Conservation (phyloP, 2,113 vertebrate species). For the Cacatua alba region DNA sequence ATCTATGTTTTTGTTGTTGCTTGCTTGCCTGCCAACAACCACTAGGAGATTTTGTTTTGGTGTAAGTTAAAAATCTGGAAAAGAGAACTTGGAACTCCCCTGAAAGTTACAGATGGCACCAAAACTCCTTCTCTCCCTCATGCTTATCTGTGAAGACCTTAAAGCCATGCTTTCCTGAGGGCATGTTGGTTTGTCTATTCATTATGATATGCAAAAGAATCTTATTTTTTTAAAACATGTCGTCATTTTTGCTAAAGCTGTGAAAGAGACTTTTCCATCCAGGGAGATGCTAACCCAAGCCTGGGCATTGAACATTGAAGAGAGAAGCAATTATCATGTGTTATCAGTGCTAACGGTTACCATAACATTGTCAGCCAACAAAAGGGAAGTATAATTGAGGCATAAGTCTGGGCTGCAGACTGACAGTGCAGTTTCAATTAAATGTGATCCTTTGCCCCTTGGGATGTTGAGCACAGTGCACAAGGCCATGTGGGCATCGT, state of each 20-base stretch:
- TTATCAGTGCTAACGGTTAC: background rate
- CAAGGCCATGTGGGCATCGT: rapidly evolving
- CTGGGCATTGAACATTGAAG: background rate
- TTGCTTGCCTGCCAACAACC: background rate
- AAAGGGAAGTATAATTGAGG: background rate
- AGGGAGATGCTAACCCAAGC: background rate
- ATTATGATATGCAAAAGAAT: background rate
- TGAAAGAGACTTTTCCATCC: background rate
- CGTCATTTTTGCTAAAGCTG: background rate
- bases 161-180: background rate
- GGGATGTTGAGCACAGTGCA: background rate
- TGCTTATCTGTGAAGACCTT: background rate
- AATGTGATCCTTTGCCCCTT: background rate
- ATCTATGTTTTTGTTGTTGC: background rate
- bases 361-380: background rate
- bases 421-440: background rate
- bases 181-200: background rate
- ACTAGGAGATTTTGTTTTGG: background rate
- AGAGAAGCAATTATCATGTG: background rate
- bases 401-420: background rate
- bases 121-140: background rate
- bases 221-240: background rate
- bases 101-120: background rate
- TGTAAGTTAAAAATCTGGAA: background rate
- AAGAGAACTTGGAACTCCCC: background rate